phyloP scores from a whole-genome alignment of 2,113 vertebrate genomes.

The Orthonyx spaldingii region DNA sequence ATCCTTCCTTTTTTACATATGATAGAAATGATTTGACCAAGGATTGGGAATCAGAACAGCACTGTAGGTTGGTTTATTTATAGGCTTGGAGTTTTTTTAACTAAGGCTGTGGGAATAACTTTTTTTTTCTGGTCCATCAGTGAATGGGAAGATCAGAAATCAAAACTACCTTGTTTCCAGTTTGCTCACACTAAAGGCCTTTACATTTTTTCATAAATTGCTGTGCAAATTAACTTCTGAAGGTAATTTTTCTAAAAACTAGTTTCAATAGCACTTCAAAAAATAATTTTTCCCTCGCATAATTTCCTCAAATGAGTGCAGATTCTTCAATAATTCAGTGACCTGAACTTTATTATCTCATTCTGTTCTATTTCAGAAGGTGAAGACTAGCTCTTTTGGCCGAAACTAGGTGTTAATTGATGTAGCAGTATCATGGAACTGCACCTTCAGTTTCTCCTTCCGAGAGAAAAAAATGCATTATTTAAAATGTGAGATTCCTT shows the following conservation, averaged over 20 bases:
- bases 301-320: not conserved
- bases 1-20: not conserved
- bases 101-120: not conserved
- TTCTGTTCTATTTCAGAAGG: not conserved
- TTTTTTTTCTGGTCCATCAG: not conserved
- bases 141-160: not conserved
- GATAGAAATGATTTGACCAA: not conserved
- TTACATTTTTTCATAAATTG: not conserved
- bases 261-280: not conserved
- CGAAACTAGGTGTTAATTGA: not conserved
- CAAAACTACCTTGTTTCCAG: not conserved
- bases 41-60: not conserved
- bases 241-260: not conserved
- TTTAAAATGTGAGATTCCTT: not conserved
- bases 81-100: not conserved
- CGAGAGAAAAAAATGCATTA: not conserved
- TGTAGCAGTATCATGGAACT: not conserved
- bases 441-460: not conserved
- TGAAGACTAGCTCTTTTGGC: not conserved
- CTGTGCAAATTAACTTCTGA: not conserved
- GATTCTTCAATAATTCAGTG: not conserved
- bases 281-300: not conserved
- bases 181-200: not conserved
- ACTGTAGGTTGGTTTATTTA: not conserved
- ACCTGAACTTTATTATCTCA: not conserved